Conservation (phyloP, 1,140 invertebrate species). For the Camponotus pennsylvanicus region DNA sequence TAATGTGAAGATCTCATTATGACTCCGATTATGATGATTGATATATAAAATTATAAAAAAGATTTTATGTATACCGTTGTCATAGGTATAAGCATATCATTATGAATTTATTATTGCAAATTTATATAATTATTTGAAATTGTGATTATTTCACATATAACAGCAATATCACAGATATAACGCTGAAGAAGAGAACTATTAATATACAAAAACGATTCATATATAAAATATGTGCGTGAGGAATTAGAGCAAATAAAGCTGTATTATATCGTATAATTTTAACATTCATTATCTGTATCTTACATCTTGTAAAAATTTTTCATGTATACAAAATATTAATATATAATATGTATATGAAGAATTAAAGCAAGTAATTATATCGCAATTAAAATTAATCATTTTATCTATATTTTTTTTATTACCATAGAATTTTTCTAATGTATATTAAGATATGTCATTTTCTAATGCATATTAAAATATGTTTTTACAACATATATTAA, state of each 20-base stretch:
- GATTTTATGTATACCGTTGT: not conserved
- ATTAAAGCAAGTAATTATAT: not conserved
- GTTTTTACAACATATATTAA: not conserved
- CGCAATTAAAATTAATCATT: not conserved
- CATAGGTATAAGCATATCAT: not conserved
- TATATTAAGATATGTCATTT: too few relatives aligned
- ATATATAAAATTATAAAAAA: slow-evolving; percentile 1
- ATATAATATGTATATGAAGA: not conserved
- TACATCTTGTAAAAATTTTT: too few relatives aligned
- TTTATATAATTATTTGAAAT: not conserved
- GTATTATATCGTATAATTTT: too few relatives aligned
- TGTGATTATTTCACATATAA: not conserved
- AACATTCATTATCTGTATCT: too few relatives aligned
- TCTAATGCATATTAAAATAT: too few relatives aligned
- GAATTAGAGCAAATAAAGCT: not conserved
- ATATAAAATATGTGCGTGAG: too few relatives aligned
- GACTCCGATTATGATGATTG: not conserved
- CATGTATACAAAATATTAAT: too few relatives aligned
- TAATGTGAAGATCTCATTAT: slow-evolving; percentile 53
- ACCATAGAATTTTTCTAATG: not conserved
- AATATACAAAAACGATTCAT: not conserved
- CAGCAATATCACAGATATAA: too few relatives aligned
- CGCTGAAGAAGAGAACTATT: not conserved
- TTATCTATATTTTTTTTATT: not conserved
- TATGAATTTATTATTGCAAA: slow-evolving; percentile 1